Evolutionary conservation across 2,113 vertebrate species (phyloP).

Genomic region (Azemiops feae): DNA sequence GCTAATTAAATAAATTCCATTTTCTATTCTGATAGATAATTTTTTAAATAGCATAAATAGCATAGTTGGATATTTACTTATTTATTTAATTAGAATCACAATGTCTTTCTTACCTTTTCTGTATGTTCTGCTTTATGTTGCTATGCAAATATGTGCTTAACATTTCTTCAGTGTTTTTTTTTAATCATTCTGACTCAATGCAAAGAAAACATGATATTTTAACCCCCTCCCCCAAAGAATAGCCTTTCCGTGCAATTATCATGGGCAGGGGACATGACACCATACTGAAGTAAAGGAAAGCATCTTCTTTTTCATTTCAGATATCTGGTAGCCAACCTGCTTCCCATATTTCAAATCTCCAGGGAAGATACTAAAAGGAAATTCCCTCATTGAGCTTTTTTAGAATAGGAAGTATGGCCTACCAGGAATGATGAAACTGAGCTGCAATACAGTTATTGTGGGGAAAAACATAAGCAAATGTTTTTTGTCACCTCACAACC

Average conservation of each 20-base stretch:
- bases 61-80: not conserved
- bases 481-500: not conserved
- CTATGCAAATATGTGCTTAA: not conserved
- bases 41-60: slow-evolving; percentile 12
- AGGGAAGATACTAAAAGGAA: not conserved
- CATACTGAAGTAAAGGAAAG: not conserved
- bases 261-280: not conserved
- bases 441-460: not conserved
- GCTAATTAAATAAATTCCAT: not conserved
- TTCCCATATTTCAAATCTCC: not conserved
- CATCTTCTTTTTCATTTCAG: not conserved
- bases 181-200: not conserved
- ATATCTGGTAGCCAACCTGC: no score
- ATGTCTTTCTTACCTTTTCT: slow-evolving; percentile 1
- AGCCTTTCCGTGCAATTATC: not conserved
- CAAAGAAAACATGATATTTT: not conserved
- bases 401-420: not conserved
- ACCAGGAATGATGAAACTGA: not conserved
- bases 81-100: not conserved
- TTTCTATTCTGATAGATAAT: slow-evolving; percentile 3
- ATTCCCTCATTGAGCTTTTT: not conserved
- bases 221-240: not conserved
- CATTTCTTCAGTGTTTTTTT: not conserved
- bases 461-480: not conserved
- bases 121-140: not conserved